Percentiles rank a stretch among this genome's conserved stretches.
phyloP scores from a whole-genome alignment of 1,140 invertebrate species.

The Zaprionus taronus region DNA sequence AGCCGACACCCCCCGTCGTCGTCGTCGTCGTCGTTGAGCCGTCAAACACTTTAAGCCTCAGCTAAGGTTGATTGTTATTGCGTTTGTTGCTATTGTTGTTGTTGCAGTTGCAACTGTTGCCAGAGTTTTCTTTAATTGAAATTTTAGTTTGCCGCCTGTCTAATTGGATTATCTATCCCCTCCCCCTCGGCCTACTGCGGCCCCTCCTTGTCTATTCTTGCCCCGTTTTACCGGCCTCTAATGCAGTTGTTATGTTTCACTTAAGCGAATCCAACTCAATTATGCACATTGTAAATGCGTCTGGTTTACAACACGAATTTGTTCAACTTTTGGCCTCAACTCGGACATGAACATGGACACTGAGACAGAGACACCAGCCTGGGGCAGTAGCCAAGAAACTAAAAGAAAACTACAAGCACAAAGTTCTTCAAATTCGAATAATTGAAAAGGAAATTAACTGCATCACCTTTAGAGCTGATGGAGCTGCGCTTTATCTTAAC shows the following conservation, averaged over 20 bases:
- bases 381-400: neutral
- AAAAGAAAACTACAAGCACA: neutral
- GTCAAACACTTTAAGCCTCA: conserved; percentile 30
- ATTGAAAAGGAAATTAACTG: conserved; percentile 1
- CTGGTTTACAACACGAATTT: conserved; percentile 28
- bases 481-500: neutral
- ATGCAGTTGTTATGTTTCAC: conserved; percentile 74
- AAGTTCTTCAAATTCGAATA: neutral
- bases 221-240: conserved; percentile 35
- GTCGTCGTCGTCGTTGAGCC: conserved; percentile 9
- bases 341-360: neutral
- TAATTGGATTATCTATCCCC: conserved; percentile 59
- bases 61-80: conserved; percentile 3
- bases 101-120: conserved; percentile 6
- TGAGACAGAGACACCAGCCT: neutral
- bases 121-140: conserved; percentile 60
- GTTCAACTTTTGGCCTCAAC: conserved; percentile 7
- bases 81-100: neutral
- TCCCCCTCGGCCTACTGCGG: too few species aligned
- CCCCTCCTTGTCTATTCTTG: neutral
- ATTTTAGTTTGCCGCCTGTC: conserved; percentile 57
- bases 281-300: conserved; percentile 61
- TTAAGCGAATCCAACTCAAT: conserved; percentile 60
- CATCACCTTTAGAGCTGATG: neutral
- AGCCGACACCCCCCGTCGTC: conserved; percentile 29